These are phyloP conservation scores for Amphipoea lucens DNA, from an alignment of 2,888 invertebrate genomes.

Conservation along the genomic window DNA sequence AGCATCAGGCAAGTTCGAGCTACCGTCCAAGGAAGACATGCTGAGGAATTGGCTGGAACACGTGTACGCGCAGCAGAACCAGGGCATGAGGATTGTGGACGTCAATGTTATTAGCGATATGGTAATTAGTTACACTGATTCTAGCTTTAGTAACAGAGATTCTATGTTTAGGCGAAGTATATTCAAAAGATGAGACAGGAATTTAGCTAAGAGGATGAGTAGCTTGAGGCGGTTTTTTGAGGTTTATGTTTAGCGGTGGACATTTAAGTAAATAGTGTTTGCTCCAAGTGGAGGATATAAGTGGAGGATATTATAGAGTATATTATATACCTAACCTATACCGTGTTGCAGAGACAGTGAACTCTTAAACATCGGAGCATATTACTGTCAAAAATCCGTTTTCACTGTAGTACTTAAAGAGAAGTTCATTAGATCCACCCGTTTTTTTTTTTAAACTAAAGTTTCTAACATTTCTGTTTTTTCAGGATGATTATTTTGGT, in stretches of 20 bases:
- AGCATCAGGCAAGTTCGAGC: conserved; percentile 89
- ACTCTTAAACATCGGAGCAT: neutral
- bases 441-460: neutral
- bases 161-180: neutral
- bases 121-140: conserved; percentile 70
- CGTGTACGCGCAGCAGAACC: conserved; percentile 85
- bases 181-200: neutral
- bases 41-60: conserved; percentile 88
- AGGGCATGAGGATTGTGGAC: conserved; percentile 78
- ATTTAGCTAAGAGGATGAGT: neutral
- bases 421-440: neutral
- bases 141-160: neutral
- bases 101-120: conserved; percentile 82
- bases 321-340: neutral
- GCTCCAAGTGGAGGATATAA: neutral
- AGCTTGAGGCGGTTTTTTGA: neutral
- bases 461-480: conserved; percentile 27
- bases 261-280: neutral
- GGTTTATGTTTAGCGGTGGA: neutral
- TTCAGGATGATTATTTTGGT: conserved; percentile 83
- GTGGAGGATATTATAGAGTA: no score
- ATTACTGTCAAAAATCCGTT: neutral
- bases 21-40: conserved; percentile 93
- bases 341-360: neutral
- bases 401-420: neutral